Evolutionary conservation across 2,888 invertebrate genomes (phyloP).

Genomic region (Megamerina dolium): DNA sequence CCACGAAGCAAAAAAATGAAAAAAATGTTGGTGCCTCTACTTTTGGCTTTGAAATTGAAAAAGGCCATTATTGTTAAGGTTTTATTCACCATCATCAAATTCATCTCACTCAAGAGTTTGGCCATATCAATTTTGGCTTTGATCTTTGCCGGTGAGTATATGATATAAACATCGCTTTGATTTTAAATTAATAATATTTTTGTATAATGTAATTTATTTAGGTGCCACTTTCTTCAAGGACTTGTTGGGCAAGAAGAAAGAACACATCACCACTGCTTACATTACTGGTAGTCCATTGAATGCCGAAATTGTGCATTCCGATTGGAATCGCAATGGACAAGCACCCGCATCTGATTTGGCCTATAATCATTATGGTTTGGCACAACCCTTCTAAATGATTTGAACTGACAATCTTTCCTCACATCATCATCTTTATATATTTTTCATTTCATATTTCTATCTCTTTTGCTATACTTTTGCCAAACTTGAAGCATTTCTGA

Average conservation of each 20-base stretch:
- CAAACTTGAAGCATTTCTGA: no score
- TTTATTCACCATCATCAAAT: constrained; percentile 56
- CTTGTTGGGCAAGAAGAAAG: constrained; percentile 48
- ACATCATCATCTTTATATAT: neutral
- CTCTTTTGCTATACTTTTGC: neutral
- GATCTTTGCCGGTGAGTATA: constrained; percentile 53
- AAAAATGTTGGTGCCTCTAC: constrained; percentile 58
- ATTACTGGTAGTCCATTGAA: constrained; percentile 49
- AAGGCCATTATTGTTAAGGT: constrained; percentile 58
- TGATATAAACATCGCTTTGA: neutral
- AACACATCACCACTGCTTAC: constrained; percentile 49
- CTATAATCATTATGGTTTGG: constrained; percentile 48
- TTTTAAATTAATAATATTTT: neutral
- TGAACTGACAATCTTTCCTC: neutral
- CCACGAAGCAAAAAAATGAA: constrained; percentile 57
- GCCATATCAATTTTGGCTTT: constrained; percentile 59
- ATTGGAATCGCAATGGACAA: constrained; percentile 50
- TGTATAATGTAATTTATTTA: constrained; percentile 11
- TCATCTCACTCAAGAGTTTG: constrained; percentile 61
- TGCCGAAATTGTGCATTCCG: constrained; percentile 49
- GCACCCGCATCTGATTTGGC: constrained; percentile 46
- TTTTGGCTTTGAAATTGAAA: constrained; percentile 59
- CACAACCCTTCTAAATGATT: constrained; percentile 41
- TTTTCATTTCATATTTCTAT: constrained; percentile 3
- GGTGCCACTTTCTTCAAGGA: constrained; percentile 50